phyloP scores from a whole-genome alignment of 2,888 invertebrate species.

The Eumerus sabulonum region DNA sequence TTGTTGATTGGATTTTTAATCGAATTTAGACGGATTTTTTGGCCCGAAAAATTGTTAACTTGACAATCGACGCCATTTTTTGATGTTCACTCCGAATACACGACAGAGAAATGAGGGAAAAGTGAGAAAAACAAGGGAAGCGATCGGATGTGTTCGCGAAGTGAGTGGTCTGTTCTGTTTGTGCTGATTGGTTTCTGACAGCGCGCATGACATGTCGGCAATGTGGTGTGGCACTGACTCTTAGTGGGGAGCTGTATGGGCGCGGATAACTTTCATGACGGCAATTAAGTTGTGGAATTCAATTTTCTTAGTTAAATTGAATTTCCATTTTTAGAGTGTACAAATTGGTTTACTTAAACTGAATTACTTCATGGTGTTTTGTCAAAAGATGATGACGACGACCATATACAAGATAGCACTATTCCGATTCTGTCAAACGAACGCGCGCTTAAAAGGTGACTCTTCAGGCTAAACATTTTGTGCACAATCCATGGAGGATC shows the following conservation, averaged over 20 bases:
- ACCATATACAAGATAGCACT: too few species aligned
- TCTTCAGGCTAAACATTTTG: too few species aligned
- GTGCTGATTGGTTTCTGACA: slow-evolving; percentile 17
- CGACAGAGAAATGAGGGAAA: slow-evolving; percentile 51
- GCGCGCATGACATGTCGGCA: slow-evolving; percentile 55
- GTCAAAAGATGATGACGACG: too few species aligned
- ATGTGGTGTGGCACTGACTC: not conserved
- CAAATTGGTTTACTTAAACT: too few species aligned
- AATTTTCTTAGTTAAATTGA: too few species aligned
- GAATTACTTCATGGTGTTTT: too few species aligned
- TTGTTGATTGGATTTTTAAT: slow-evolving; percentile 38
- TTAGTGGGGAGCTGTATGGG: slow-evolving; percentile 24
- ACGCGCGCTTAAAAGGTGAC: too few species aligned
- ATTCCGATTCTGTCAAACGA: too few species aligned
- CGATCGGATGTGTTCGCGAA: slow-evolving; percentile 52
- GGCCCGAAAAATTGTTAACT: slow-evolving; percentile 63
- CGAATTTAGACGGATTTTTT: slow-evolving; percentile 52
- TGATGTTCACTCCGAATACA: slow-evolving; percentile 62
- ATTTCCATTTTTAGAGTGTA: too few species aligned
- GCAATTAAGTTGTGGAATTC: too few species aligned
- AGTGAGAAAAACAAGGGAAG: slow-evolving; percentile 52
- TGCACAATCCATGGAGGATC: too few species aligned
- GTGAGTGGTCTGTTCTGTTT: slow-evolving; percentile 10
- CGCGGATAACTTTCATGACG: too few species aligned
- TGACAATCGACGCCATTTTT: slow-evolving; percentile 69